phyloP scores from a whole-genome alignment of 1,140 invertebrate genomes.

The Saccostrea cuccullata region DNA sequence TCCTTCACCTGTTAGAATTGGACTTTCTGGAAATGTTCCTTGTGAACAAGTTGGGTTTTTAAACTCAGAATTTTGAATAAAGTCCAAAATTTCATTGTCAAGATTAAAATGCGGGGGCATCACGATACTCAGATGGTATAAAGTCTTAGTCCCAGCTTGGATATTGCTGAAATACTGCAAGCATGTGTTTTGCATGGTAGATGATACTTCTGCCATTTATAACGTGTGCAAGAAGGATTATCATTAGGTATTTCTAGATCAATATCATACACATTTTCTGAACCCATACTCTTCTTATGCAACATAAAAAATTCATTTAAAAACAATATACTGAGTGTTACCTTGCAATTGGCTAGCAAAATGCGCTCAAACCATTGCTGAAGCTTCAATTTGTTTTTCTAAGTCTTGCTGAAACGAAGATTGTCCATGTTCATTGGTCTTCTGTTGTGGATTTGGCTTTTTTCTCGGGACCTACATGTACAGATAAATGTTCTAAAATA shows the following conservation, averaged over 20 bases:
- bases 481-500: background rate
- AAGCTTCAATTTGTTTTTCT: constrained; percentile 30
- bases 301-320: background rate
- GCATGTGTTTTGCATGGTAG: too few relatives aligned
- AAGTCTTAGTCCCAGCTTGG: constrained; percentile 11
- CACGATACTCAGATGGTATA: background rate
- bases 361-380: constrained; percentile 23
- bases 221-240: too few relatives aligned
- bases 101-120: constrained; percentile 39
- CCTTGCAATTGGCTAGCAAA: constrained; percentile 33
- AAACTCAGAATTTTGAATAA: too few relatives aligned
- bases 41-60: background rate
- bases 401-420: constrained; percentile 7
- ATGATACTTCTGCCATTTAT: too few relatives aligned
- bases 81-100: background rate
- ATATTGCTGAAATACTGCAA: too few relatives aligned
- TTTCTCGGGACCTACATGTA: constrained; percentile 35
- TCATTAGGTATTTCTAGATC: too few relatives aligned
- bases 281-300: constrained; percentile 38
- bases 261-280: constrained; percentile 31
- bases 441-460: constrained; percentile 38
- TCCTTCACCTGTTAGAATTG: too few relatives aligned
- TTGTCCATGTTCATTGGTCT: background rate
- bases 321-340: background rate
- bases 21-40: constrained; percentile 4